Conservation (phyloP, 2,888 invertebrate species). For the Drosophila nr. fundita region DNA sequence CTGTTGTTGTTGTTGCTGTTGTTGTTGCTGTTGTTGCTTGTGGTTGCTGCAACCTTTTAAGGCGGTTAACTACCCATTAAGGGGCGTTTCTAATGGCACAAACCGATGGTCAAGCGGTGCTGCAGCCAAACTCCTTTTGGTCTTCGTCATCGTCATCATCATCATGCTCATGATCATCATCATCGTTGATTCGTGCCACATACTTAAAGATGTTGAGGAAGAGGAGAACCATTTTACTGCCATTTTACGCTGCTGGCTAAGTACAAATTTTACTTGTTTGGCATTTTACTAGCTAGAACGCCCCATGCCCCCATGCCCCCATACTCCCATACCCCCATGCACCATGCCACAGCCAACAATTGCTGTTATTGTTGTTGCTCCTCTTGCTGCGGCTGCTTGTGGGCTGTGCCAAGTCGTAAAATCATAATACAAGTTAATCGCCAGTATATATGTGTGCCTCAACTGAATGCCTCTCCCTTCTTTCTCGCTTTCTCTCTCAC, state of each 20-base stretch:
- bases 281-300: slow-evolving; percentile 28
- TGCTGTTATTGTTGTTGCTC: slow-evolving; percentile 39
- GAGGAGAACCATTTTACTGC: slow-evolving; percentile 65
- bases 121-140: slow-evolving; percentile 52
- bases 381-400: slow-evolving; percentile 31
- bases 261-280: slow-evolving; percentile 59
- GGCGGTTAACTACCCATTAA: slow-evolving; percentile 81
- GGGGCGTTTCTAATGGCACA: slow-evolving; percentile 79
- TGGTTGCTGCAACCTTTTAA: slow-evolving; percentile 62
- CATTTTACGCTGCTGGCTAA: slow-evolving; percentile 72
- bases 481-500: neutral
- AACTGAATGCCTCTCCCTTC: slow-evolving; percentile 11
- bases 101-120: slow-evolving; percentile 41
- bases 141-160: neutral
- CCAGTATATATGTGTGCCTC: slow-evolving; percentile 32
- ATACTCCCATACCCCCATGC: neutral
- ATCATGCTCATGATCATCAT: slow-evolving; percentile 34
- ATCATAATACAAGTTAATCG: slow-evolving; percentile 80
- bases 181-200: slow-evolving; percentile 66
- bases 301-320: neutral
- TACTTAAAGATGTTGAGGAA: slow-evolving; percentile 60
- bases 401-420: slow-evolving; percentile 69
- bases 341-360: slow-evolving; percentile 26
- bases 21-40: slow-evolving; percentile 9
- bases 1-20: slow-evolving; percentile 8